Evolutionary conservation across 2,113 vertebrate species (phyloP), one percentile per base, ranked within the genome.

Genomic region (Ammodytes marinus): DNA sequence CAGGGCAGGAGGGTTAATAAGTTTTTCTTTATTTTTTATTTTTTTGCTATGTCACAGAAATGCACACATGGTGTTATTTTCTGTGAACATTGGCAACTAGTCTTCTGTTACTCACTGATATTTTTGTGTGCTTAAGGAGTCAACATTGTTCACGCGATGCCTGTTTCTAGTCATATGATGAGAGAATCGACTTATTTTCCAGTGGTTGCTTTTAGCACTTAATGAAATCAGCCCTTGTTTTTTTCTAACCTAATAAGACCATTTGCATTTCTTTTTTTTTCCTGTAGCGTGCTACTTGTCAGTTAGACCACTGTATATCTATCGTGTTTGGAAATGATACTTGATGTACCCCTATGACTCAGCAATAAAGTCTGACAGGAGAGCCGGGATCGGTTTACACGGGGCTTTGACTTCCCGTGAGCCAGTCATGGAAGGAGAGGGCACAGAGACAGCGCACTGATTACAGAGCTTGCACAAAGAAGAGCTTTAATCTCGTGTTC

Each of bases 381-480:
- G 71, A 71, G 74, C 63, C 6, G 40, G 86, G 76, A 54, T 87
- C 39, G 61, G 63, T 74, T 90, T 88, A 79, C 79, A 66, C 12
- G 57, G 50, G 47, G 71, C 50, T 43, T 47, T 57, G 79, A 83
- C 79, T 80, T 88, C 45, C 77, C 43, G n/a, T 81, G 83, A 85
- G 80, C 55, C 74, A 75, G 77, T 58, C 77, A 69, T 61, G 69
- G 79, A 86, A 77, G 42, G 58, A 74, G 58, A 74, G 66, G 77
- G 80, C 72, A 72, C 54, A 11, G 54, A 88, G 82, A 80, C 74
- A 40, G 69, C 19, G 35, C 77, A 37, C 83, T 91, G 87, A 94
- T 92, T 91, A 91, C 89, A 90, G 88, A 82, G 90, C 86, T 77
- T 39, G 64, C 72, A 86, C 87, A 78, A 64, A 86, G 82, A 27